Conservation (phyloP, 1,140 invertebrate genomes). For the Tetragnatha versicolor region DNA sequence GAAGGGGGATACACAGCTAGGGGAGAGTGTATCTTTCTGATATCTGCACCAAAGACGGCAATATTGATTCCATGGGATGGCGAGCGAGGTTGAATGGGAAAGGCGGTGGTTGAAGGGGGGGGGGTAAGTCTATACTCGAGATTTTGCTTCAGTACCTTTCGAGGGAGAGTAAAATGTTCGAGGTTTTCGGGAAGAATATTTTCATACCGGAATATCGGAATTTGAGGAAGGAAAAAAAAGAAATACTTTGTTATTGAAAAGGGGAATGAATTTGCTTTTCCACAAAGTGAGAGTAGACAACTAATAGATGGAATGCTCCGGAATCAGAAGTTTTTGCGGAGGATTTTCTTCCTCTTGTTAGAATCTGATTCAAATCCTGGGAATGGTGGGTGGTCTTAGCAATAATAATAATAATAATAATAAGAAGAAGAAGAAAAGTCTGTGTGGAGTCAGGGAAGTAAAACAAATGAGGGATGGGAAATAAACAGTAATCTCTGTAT, state of each 20-base stretch:
- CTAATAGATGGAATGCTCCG: constrained; percentile 5
- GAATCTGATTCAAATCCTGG: background rate
- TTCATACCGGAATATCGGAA: constrained; percentile 43
- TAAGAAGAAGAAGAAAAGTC: no score
- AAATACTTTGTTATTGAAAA: constrained; percentile 8
- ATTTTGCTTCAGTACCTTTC: constrained; percentile 48
- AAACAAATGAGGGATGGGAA: no score
- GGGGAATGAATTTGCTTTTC: constrained; percentile 49
- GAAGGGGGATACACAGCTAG: constrained; percentile 14
- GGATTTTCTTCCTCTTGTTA: background rate
- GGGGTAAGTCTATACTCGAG: constrained; percentile 52
- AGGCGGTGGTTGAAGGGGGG: background rate
- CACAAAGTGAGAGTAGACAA: constrained; percentile 27
- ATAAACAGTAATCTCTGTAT: no score
- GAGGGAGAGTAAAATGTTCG: constrained; percentile 27
- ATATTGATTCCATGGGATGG: constrained; percentile 50
- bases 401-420: no score
- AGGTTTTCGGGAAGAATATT: constrained; percentile 31
- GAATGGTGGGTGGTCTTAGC: no score
- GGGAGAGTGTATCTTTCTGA: constrained; percentile 53
- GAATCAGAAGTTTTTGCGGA: background rate
- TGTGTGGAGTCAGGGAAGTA: no score
- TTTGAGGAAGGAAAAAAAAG: no score
- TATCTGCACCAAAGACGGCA: constrained; percentile 49
- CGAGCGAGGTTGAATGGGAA: constrained; percentile 6